phyloP scores from a whole-genome alignment of 2,113 vertebrate species.

The Lampris incognitus region DNA sequence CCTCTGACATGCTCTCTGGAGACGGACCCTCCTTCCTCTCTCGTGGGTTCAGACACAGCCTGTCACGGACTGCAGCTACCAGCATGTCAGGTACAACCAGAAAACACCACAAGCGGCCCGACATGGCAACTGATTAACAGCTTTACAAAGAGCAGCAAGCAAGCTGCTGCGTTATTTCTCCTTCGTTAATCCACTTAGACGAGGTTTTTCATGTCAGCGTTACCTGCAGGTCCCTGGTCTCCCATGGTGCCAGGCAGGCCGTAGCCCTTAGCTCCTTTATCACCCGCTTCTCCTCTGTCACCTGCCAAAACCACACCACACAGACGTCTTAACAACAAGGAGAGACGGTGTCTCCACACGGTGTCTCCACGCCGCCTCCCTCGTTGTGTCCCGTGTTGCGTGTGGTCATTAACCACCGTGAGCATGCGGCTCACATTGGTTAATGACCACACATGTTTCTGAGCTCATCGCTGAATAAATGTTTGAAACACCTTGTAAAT shows the following conservation, averaged over 20 bases:
- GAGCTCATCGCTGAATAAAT: slow-evolving; percentile 55
- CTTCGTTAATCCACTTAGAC: background rate
- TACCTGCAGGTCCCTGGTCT: slow-evolving; percentile 76
- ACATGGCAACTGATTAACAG: slow-evolving; percentile 1
- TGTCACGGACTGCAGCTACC: slow-evolving; percentile 14
- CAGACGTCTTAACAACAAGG: background rate
- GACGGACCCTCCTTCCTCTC: background rate
- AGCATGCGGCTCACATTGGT: slow-evolving; percentile 28
- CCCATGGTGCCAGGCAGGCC: slow-evolving; percentile 70
- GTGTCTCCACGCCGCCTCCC: no score
- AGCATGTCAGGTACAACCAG: background rate
- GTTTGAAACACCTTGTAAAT: slow-evolving; percentile 66
- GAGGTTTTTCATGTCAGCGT: slow-evolving; percentile 1
- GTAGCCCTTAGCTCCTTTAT: slow-evolving; percentile 73
- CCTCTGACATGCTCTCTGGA: slow-evolving; percentile 20
- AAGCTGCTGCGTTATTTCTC: background rate
- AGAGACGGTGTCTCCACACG: background rate
- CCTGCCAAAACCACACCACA: slow-evolving; percentile 68
- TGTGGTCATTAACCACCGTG: no score
- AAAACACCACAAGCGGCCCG: slow-evolving; percentile 11
- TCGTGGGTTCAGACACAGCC: slow-evolving; percentile 4
- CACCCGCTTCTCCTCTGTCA: slow-evolving; percentile 74
- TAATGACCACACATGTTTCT: slow-evolving; percentile 52
- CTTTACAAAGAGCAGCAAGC: background rate
- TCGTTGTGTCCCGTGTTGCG: no score